phyloP scores from a whole-genome alignment of 2,888 invertebrate species.

The Lydus trimaculatus region DNA sequence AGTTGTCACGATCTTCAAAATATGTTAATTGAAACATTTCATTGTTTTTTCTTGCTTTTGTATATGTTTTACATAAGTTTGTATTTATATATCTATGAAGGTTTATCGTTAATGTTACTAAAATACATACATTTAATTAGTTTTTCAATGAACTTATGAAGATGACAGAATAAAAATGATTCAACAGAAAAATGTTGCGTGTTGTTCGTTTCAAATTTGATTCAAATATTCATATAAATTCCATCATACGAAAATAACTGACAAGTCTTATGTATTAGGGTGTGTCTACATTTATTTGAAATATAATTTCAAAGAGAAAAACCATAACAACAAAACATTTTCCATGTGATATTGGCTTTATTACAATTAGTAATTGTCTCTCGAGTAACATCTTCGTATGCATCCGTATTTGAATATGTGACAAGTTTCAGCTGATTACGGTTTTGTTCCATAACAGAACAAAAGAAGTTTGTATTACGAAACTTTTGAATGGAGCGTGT shows the following conservation, averaged over 20 bases:
- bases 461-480: neutral
- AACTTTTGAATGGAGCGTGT: neutral
- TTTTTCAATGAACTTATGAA: neutral
- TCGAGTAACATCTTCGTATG: neutral
- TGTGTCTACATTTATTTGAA: neutral
- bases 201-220: neutral
- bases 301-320: neutral
- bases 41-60: neutral
- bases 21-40: conserved; percentile 25
- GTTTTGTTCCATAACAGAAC: neutral
- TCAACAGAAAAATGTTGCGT: neutral
- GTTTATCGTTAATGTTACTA: neutral
- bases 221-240: neutral
- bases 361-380: no score
- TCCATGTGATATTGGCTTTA: no score
- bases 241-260: neutral
- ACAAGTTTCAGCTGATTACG: neutral
- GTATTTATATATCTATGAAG: neutral
- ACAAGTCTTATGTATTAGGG: neutral
- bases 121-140: neutral
- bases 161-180: neutral
- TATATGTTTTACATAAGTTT: neutral
- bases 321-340: no score
- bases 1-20: conserved; percentile 19
- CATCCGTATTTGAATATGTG: neutral